Base-by-base conservation (phyloP, 2,113 vertebrate species). In the Cervus canadensis region DNA sequence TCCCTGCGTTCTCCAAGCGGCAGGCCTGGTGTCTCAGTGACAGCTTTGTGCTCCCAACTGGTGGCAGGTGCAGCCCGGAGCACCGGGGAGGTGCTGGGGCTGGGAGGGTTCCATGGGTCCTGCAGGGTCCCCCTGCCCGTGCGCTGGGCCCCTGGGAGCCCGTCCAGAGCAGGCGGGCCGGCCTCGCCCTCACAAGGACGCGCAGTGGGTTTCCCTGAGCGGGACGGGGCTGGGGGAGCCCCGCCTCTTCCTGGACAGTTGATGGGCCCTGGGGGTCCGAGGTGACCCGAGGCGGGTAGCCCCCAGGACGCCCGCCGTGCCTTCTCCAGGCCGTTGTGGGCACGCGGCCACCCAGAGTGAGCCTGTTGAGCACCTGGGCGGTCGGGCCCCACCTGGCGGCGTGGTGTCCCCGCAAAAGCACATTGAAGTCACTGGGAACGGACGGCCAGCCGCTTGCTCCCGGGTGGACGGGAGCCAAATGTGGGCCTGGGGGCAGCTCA, bases 261-360 rank as follows among this genome's bases (percentile, higher is more conserved):
- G 28, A n/a, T 21, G 2, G 30, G 11, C 79, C 79, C 28, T 21
- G 17, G 30, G 43, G 30, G 48, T n/a, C 19, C 6, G 17, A n/a
- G 11, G 48, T n/a, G 30, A 21, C 28, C 48, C 2, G 2, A 33
- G 45, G 28, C 17, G 17, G 28, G 45, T 30, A 11, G 30, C 9
- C 48, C 45, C 28, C 30, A 33, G 78, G 48, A 33, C 0, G 78
- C 30, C 78, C 5, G 6, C 23, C n/a, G 7, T 2, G 0, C 82
- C 21, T 12, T 5, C 14, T 57, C 8, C 5, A 19, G n/a, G 54
- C 54, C 0, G 8, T 40, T 1, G 0, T 0, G 14, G 54, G 54
- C 54, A 17, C 10, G 6, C 12, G 10, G 16, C 30, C 11, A 9
- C 78, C 30, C 28, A 52, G 9, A 19, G 28, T 33, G 30, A 13